Conservation (phyloP, 2,797 vertebrate species). For the Artibeus jamaicensis region DNA sequence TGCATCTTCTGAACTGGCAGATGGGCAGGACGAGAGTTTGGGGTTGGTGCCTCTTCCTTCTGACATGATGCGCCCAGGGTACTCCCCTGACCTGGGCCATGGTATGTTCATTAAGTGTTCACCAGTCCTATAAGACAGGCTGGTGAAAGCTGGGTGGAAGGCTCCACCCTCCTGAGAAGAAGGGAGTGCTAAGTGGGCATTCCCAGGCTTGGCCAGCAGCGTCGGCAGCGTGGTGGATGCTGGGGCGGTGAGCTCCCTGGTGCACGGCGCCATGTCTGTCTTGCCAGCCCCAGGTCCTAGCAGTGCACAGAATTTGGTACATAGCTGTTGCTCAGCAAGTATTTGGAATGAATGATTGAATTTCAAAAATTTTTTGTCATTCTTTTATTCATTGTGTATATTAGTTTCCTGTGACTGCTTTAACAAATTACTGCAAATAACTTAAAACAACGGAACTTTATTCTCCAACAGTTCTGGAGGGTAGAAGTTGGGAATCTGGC, state of each 20-base stretch:
- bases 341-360: not conserved
- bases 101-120: rapidly evolving
- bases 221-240: rapidly evolving
- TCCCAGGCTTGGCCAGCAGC: not conserved
- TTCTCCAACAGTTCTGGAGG: not conserved
- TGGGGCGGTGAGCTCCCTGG: not conserved
- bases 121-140: rapidly evolving
- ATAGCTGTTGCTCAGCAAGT: not conserved
- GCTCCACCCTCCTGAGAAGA: not conserved
- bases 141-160: not conserved
- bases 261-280: rapidly evolving
- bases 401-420: not conserved
- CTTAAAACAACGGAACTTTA: not conserved
- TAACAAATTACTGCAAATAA: not conserved
- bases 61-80: rapidly evolving
- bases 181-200: not conserved
- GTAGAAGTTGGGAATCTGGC: rapidly evolving
- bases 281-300: not conserved
- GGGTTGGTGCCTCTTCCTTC: not conserved
- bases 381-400: not conserved
- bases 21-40: not conserved
- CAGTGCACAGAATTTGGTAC: rapidly evolving
- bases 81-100: rapidly evolving
- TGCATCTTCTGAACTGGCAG: not conserved
- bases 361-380: not conserved